Base-by-base conservation (phyloP, 1,140 invertebrate species). In the Trialeurodes vaporariorum region DNA sequence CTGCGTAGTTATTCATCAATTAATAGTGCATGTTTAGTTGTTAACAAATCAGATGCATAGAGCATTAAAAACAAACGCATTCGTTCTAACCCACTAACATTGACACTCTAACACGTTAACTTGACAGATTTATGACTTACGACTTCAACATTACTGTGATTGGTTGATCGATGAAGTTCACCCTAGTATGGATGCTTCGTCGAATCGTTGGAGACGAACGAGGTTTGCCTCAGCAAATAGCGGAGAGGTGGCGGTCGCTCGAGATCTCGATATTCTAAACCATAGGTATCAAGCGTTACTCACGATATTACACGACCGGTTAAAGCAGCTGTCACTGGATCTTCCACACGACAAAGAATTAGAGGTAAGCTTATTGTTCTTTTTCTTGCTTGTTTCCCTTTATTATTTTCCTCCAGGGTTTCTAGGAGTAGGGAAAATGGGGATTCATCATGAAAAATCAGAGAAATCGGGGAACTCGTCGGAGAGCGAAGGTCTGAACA, bases 61-160 rank as follows among this genome's bases (percentile, higher is more conserved):
- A 61, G 60, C n/a, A 61, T 23, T 61, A 58, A 58, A 58, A 58
- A 58, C 12, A 12, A 58, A 58, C 61, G 67, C 68, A 73, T 59
- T 61, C 26, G 71, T 72, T 75, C 70, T 75, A 76, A 76, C 75
- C 49, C 65, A 77, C 74, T 79, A 79, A 79, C 75, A 73, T 69
- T 80, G 79, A 77, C 76, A 75, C 74, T 76, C 75, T 79, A 79
- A 79, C 77, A 75, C 74, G 70, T 75, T 75, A 17, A 61, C 25
- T 61, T 59, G 27, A 64, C 86, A 94, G 92, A 94, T 93, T 76
- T 93, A 94, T 81, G 90, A 93, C 75, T 85, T 88, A 74, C 83
- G 87, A 74, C 87, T 96, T 76, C 87, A 91, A 79, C 88, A 90
- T 69, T 98, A 93, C 81, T 85, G 87, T 71, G 93, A 96, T 74